These are phyloP conservation scores for Thera obeliscata DNA, from an alignment of 2,888 invertebrate genomes.

Conservation along the genomic window DNA sequence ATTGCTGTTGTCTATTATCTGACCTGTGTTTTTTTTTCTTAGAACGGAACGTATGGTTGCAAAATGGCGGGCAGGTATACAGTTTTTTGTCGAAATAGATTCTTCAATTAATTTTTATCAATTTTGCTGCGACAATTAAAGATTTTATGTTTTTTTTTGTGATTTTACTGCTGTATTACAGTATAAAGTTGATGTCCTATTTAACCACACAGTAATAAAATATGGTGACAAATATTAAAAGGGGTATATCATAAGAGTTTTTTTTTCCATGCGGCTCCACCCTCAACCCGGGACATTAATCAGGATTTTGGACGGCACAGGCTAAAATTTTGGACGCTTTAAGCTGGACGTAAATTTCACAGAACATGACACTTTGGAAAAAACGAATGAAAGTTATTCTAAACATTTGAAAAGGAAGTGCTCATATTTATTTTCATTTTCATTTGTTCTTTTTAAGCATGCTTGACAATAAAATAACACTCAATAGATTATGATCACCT, in stretches of 20 bases:
- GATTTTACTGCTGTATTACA: neutral
- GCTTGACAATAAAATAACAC: neutral
- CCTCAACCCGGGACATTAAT: slow-evolving; percentile 82
- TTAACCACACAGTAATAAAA: slow-evolving; percentile 48
- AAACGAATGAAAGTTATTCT: slow-evolving; percentile 68
- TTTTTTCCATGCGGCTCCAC: slow-evolving; percentile 66
- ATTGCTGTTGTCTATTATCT: slow-evolving; percentile 61
- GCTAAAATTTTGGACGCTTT: slow-evolving; percentile 85
- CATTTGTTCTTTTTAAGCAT: neutral
- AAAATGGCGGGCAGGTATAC: slow-evolving; percentile 4
- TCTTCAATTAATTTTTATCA: no score
- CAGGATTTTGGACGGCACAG: slow-evolving; percentile 88
- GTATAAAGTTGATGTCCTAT: neutral
- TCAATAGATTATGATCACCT: neutral
- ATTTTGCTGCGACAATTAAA: no score
- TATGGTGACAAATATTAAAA: slow-evolving; percentile 64
- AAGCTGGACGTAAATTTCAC: slow-evolving; percentile 82
- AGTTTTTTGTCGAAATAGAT: neutral
- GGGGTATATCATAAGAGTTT: slow-evolving; percentile 59
- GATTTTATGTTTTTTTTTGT: no score
- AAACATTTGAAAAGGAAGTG: slow-evolving; percentile 49
- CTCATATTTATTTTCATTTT: neutral
- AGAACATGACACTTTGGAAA: slow-evolving; percentile 78
- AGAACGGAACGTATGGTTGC: slow-evolving; percentile 27
- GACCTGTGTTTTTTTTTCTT: slow-evolving; percentile 33